A percentile compares a stretch with the other conserved stretches of the same genome.
phyloP scores from a whole-genome alignment of 1,140 invertebrate species.

The Bombus picipes region DNA sequence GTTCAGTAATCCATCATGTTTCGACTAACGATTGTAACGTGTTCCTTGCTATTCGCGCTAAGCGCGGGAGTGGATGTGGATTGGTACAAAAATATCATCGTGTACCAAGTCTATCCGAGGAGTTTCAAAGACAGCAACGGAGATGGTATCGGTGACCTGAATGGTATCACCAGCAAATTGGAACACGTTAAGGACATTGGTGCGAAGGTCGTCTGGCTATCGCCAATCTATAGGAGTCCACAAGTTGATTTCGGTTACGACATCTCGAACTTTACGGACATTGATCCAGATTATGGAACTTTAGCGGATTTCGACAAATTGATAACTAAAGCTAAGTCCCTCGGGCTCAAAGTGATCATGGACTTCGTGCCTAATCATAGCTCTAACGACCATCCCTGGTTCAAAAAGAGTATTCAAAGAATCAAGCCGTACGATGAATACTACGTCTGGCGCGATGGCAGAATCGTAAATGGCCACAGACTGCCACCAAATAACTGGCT shows the following conservation, averaged over 20 bases:
- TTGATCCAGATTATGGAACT: constrained; percentile 85
- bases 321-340: constrained; percentile 75
- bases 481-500: constrained; percentile 78
- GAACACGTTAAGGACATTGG: constrained; percentile 86
- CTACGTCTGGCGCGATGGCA: constrained; percentile 86
- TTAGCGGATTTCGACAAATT: constrained; percentile 85
- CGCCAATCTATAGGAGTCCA: constrained; percentile 84
- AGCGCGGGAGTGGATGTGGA: not conserved
- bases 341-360: constrained; percentile 81
- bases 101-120: constrained; percentile 92
- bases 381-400: constrained; percentile 87
- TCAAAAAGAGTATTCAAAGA: constrained; percentile 84
- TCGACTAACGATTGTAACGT: constrained; percentile 73
- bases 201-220: constrained; percentile 86
- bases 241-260: constrained; percentile 87
- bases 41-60: not conserved
- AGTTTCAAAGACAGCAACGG: constrained; percentile 91
- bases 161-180: constrained; percentile 85
- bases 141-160: constrained; percentile 90
- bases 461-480: constrained; percentile 62
- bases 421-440: constrained; percentile 86
- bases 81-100: constrained; percentile 89
- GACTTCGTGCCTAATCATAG: constrained; percentile 92
- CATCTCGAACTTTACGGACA: constrained; percentile 85
- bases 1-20: constrained; percentile 69